phyloP scores from a whole-genome alignment of 2,888 invertebrate genomes.

The Xestia c-nigrum region DNA sequence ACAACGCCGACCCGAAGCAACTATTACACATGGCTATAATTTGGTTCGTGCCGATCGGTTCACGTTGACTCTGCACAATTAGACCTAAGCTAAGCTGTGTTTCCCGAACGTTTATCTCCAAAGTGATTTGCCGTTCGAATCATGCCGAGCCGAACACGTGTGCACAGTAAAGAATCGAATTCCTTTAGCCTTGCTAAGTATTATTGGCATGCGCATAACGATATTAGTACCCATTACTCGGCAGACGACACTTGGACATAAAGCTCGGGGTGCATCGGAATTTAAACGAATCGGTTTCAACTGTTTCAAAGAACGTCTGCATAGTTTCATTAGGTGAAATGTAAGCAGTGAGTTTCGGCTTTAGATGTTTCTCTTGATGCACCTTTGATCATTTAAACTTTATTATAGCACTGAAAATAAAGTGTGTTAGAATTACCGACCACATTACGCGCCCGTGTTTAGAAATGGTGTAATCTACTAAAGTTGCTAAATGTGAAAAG shows the following conservation, averaged over 20 bases:
- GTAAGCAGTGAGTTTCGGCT: slow-evolving; percentile 22
- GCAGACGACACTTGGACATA: slow-evolving; percentile 56
- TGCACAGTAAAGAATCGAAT: slow-evolving; percentile 68
- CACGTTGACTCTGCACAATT: not conserved
- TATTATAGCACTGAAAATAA: slow-evolving; percentile 19
- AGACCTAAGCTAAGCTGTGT: not conserved
- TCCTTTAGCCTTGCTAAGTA: slow-evolving; percentile 70
- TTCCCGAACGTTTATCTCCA: not conserved
- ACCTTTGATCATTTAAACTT: slow-evolving; percentile 30
- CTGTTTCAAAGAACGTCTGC: slow-evolving; percentile 55
- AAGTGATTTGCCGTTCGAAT: not conserved
- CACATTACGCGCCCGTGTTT: not conserved
- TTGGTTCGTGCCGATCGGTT: not conserved
- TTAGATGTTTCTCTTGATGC: slow-evolving; percentile 24
- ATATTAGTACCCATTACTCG: slow-evolving; percentile 64
- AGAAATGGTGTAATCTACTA: not conserved
- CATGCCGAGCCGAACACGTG: not conserved
- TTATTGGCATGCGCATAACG: slow-evolving; percentile 75
- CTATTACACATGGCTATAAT: not conserved
- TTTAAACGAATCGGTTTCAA: slow-evolving; percentile 60
- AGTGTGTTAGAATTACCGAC: slow-evolving; percentile 8
- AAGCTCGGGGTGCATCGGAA: slow-evolving; percentile 61
- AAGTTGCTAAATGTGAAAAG: not conserved
- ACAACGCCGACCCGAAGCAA: not conserved
- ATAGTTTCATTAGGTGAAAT: slow-evolving; percentile 48